Conservation (phyloP, 2,113 vertebrate species). For the Loxodonta africana region DNA sequence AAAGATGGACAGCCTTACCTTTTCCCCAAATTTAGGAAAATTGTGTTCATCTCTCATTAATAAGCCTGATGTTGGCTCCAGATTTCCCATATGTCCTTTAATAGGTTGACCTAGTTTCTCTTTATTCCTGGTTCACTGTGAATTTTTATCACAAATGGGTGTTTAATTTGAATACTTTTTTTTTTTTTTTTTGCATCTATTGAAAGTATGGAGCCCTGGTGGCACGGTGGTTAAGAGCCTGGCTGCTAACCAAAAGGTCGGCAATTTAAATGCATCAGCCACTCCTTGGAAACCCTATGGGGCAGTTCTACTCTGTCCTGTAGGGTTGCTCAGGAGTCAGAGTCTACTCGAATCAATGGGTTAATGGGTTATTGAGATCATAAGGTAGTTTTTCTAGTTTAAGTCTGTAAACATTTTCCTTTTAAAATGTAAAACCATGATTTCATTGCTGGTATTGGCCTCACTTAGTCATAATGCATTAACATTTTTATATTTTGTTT, state of each 20-base stretch:
- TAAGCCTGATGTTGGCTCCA: too few species aligned
- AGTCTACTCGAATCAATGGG: too few species aligned
- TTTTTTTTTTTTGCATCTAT: background rate
- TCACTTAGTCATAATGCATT: background rate
- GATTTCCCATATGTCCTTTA: background rate
- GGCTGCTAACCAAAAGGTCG: too few species aligned
- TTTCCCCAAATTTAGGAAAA: background rate
- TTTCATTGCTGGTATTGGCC: background rate
- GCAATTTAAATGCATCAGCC: too few species aligned
- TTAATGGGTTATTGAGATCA: too few species aligned
- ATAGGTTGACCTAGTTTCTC: background rate
- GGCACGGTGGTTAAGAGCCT: too few species aligned
- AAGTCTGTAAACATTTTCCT: background rate
- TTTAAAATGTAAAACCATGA: background rate
- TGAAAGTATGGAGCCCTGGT: too few species aligned
- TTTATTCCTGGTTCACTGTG: background rate
- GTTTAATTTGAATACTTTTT: background rate
- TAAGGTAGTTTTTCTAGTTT: background rate
- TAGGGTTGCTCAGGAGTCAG: too few species aligned
- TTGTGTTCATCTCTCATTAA: background rate
- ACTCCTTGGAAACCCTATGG: too few species aligned
- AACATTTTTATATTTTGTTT: background rate
- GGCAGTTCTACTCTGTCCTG: too few species aligned
- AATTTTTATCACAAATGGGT: background rate
- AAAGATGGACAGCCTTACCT: background rate